Evolutionary conservation across 2,888 invertebrate genomes (phyloP).

Genomic region (Apomyelois bistriatella): DNA sequence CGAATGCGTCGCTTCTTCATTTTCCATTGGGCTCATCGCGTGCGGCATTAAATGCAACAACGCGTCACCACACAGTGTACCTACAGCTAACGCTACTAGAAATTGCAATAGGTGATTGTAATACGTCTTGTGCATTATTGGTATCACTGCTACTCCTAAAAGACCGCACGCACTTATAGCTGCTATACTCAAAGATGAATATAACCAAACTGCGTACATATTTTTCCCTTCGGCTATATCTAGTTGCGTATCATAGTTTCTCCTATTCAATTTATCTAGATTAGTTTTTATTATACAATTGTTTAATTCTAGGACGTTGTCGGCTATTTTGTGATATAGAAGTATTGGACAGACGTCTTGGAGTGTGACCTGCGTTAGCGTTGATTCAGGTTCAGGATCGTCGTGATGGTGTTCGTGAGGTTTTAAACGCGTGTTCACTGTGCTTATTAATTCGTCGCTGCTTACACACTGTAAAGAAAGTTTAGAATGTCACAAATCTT

Average conservation of each 20-base stretch:
- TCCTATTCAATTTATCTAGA: slow-evolving; percentile 29
- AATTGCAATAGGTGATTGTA: slow-evolving; percentile 95
- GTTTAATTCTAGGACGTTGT: slow-evolving; percentile 69
- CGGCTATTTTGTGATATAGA: slow-evolving; percentile 82
- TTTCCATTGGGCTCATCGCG: slow-evolving; percentile 77
- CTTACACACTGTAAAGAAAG: slow-evolving; percentile 73
- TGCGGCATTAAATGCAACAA: slow-evolving; percentile 95
- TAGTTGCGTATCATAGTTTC: slow-evolving; percentile 18
- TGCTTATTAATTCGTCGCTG: slow-evolving; percentile 66
- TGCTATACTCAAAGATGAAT: slow-evolving; percentile 88
- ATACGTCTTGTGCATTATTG: slow-evolving; percentile 92
- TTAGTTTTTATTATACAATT: slow-evolving; percentile 76
- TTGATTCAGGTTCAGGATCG: slow-evolving; percentile 29
- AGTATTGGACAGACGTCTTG: slow-evolving; percentile 83
- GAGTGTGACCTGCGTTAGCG: slow-evolving; percentile 55
- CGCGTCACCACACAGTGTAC: slow-evolving; percentile 94
- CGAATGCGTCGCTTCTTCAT: slow-evolving; percentile 38
- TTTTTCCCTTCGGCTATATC: slow-evolving; percentile 47
- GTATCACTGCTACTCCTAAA: slow-evolving; percentile 93
- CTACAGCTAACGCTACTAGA: slow-evolving; percentile 95
- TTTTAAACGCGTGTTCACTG: slow-evolving; percentile 63
- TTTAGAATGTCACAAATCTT: too few species aligned
- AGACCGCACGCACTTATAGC: slow-evolving; percentile 93
- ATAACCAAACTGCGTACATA: slow-evolving; percentile 87
- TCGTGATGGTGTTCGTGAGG: slow-evolving; percentile 42